Base-by-base conservation (phyloP, 2,797 vertebrate genomes). In the Eulemur coronatus region DNA sequence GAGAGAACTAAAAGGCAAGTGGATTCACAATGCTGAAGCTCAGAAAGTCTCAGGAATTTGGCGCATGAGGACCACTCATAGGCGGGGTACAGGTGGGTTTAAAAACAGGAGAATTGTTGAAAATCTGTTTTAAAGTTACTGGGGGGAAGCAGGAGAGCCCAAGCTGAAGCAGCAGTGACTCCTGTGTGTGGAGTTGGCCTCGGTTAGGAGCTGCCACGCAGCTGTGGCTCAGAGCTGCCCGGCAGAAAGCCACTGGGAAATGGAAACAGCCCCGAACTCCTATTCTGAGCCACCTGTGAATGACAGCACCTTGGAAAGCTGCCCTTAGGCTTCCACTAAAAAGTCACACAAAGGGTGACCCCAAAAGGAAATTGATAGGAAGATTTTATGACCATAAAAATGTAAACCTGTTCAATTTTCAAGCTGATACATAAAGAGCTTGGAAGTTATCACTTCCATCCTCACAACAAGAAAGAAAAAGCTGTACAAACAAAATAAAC, bases 201-300 rank as follows among this genome's bases (percentile, higher is more conserved):
- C 92, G 1, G 35, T 99, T 93, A 98, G 99, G 30, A 98, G 98
- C 65, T 98, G 98, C 3, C 99, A 99, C 22, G 80, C 33, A 82
- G 98, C 95, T 0, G 97, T 98, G 84, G 99, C 99, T 81, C 99
- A 98, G 90, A 97, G 99, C 93, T 99, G 98, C 96, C 96, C 99
- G 94, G 98, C 98, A 65, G 98, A 98, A 55, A 99, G 98, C 75
- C 98, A 97, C 12, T 99, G 99, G 99, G 97, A 99, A 30, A 96
- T 99, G 98, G 98, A 99, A 99, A 99, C 97, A 97, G 99, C 99
- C 1, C 88, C 99, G 81, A 99, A 99, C 92, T 98, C 99, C 2
- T 99, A 98, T 80, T 99, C 99, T 95, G 99, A 99, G 65, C 97
- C 98, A 28, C 98, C 98, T 79, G 95, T 98, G 97, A 98, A 99